Evolutionary conservation across 2,888 invertebrate species (phyloP).

Genomic region (Lasioglossum pauxillum): DNA sequence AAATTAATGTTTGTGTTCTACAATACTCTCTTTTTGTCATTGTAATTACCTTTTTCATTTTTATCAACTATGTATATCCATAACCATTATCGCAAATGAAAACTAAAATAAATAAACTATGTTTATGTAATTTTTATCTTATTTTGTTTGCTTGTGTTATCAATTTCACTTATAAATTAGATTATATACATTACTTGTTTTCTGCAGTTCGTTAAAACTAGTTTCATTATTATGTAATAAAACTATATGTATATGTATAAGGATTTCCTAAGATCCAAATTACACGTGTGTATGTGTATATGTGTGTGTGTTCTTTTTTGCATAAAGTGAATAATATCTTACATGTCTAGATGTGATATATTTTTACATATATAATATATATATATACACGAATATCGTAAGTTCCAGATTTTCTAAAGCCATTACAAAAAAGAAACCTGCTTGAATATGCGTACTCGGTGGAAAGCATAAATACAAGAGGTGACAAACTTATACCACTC

Average conservation of each 20-base stretch:
- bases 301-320: conserved; percentile 7
- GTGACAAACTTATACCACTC: conserved; percentile 17
- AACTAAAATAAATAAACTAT: conserved; percentile 47
- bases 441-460: conserved; percentile 47
- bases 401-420: conserved; percentile 44
- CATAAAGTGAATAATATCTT: conserved; percentile 52
- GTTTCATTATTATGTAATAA: conserved; percentile 36
- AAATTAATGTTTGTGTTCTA: neutral
- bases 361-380: conserved; percentile 65
- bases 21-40: conserved; percentile 22
- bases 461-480: conserved; percentile 23
- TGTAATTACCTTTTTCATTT: conserved; percentile 30
- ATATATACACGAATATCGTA: conserved; percentile 60
- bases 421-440: conserved; percentile 41
- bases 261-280: conserved; percentile 38
- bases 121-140: conserved; percentile 29
- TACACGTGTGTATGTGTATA: conserved; percentile 8
- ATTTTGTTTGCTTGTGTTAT: conserved; percentile 44
- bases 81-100: conserved; percentile 36
- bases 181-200: conserved; percentile 64
- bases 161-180: conserved; percentile 49
- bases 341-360: conserved; percentile 52
- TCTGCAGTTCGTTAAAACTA: conserved; percentile 40
- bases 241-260: conserved; percentile 40
- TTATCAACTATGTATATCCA: conserved; percentile 23